Evolutionary conservation across 2,888 invertebrate species (phyloP).

Genomic region (Platycheirus rosarum): DNA sequence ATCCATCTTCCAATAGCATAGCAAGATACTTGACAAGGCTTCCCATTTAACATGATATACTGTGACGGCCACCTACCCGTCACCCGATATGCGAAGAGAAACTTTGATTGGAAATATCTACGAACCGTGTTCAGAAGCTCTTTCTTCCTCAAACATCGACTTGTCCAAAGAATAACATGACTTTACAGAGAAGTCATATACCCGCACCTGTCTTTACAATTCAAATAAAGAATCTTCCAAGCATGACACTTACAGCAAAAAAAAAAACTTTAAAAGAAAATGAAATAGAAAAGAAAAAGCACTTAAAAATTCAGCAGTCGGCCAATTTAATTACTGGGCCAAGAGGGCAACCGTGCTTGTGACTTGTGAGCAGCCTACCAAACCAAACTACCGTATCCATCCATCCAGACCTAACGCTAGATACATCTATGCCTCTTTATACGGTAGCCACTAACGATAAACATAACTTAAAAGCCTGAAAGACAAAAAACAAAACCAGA

Average conservation of each 20-base stretch:
- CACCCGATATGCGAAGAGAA: background rate
- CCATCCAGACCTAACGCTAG: conserved; percentile 20
- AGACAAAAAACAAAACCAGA: conserved; percentile 30
- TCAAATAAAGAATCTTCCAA: conserved; percentile 22
- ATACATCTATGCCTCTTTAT: conserved; percentile 18
- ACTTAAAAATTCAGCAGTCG: conserved; percentile 69
- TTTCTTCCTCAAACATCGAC: conserved; percentile 5
- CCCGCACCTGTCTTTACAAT: conserved; percentile 22
- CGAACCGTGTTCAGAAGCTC: background rate
- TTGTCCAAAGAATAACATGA: conserved; percentile 1
- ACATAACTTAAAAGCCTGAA: conserved; percentile 38
- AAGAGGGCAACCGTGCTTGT: conserved; percentile 67
- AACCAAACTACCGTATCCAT: conserved; percentile 58
- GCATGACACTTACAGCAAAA: conserved; percentile 14
- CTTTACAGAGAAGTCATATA: conserved; percentile 15
- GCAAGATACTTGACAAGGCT: no score
- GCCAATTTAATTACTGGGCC: conserved; percentile 72
- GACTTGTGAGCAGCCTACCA: conserved; percentile 4
- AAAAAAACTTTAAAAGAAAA: conserved; percentile 44
- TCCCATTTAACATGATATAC: no score
- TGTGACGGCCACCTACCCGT: conserved; percentile 1
- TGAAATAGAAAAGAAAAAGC: conserved; percentile 66
- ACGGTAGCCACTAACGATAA: conserved; percentile 45
- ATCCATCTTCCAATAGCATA: no score
- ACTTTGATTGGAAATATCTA: conserved; percentile 4